These are phyloP conservation scores for Microdon myrmicae DNA, from an alignment of 2,888 invertebrate genomes.

Conservation along the genomic window DNA sequence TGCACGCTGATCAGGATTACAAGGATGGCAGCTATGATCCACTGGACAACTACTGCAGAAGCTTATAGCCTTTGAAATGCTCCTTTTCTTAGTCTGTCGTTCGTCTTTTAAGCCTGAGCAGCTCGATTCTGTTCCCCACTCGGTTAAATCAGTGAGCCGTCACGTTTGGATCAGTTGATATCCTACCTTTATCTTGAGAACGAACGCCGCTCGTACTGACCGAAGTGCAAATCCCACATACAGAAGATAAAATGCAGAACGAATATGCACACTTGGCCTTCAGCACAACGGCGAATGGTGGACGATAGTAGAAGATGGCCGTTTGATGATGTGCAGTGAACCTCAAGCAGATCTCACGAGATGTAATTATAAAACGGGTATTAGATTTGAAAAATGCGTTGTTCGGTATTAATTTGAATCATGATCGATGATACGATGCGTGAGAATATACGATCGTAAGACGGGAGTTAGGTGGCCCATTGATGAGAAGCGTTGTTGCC, in stretches of 20 bases:
- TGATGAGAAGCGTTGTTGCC: slow-evolving; percentile 44
- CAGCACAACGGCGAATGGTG: slow-evolving; percentile 18
- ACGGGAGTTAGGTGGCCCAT: slow-evolving; percentile 19
- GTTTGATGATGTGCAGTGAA: slow-evolving; percentile 33
- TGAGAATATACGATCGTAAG: not conserved
- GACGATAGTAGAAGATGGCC: slow-evolving; percentile 21
- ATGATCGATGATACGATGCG: slow-evolving; percentile 34
- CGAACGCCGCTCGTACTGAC: slow-evolving; percentile 7
- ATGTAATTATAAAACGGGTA: slow-evolving; percentile 48
- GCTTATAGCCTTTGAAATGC: slow-evolving; percentile 13
- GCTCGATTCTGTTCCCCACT: slow-evolving; percentile 2
- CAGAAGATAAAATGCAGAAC: not conserved
- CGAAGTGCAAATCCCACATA: not conserved
- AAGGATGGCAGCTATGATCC: slow-evolving; percentile 31
- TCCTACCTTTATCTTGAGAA: slow-evolving; percentile 2
- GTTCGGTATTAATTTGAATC: slow-evolving; percentile 52
- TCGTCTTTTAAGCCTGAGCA: not conserved
- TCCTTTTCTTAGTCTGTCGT: slow-evolving; percentile 34
- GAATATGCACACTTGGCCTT: not conserved
- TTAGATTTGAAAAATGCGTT: slow-evolving; percentile 42
- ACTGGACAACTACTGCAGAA: slow-evolving; percentile 27
- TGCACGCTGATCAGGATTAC: slow-evolving; percentile 1
- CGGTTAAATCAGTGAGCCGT: slow-evolving; percentile 49
- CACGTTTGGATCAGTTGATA: slow-evolving; percentile 20
- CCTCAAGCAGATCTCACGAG: slow-evolving; percentile 45